A percentile compares a stretch with the other conserved stretches of the same genome.
These are phyloP conservation scores for Caenorhabditis brenneri DNA, from an alignment of 1,140 invertebrate genomes.

Conservation along the genomic window DNA sequence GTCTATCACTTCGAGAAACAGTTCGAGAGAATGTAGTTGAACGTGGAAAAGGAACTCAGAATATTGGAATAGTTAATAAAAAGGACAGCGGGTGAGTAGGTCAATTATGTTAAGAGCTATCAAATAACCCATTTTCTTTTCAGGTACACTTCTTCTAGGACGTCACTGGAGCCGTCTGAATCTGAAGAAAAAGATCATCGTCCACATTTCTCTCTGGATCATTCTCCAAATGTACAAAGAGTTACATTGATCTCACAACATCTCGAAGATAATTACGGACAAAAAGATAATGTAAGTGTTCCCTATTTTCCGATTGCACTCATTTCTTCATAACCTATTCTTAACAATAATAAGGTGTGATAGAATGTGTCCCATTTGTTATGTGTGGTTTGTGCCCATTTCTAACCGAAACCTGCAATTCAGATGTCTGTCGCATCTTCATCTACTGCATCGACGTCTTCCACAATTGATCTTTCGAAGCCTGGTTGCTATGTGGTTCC, in stretches of 20 bases:
- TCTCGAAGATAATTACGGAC: constrained; percentile 50
- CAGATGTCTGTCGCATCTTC: constrained; percentile 65
- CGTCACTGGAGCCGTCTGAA: constrained; percentile 69
- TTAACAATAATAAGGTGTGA: neutral
- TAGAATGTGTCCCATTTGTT: constrained; percentile 27
- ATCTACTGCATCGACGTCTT: constrained; percentile 53
- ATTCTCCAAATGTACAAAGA: constrained; percentile 45
- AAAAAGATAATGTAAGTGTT: constrained; percentile 46
- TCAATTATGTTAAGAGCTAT: neutral
- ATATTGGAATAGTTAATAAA: constrained; percentile 66
- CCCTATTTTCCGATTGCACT: neutral
- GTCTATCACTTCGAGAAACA: constrained; percentile 47
- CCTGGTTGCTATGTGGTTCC: constrained; percentile 45
- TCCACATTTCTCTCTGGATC: constrained; percentile 43
- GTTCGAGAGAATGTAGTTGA: constrained; percentile 52
- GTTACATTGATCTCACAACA: constrained; percentile 51
- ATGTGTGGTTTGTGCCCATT: constrained; percentile 23
- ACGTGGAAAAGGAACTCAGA: constrained; percentile 28
- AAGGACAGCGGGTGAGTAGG: constrained; percentile 68
- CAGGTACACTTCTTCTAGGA: constrained; percentile 69
- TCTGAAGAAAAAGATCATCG: constrained; percentile 60
- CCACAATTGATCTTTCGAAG: constrained; percentile 37
- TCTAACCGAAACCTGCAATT: constrained; percentile 33
- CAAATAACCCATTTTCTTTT: neutral
- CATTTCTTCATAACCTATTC: constrained; percentile 47